Evolutionary conservation across 35 echinoderm and acorn worm genomes (phyloP).

Genomic region (Strongylocentrotus purpuratus): DNA sequence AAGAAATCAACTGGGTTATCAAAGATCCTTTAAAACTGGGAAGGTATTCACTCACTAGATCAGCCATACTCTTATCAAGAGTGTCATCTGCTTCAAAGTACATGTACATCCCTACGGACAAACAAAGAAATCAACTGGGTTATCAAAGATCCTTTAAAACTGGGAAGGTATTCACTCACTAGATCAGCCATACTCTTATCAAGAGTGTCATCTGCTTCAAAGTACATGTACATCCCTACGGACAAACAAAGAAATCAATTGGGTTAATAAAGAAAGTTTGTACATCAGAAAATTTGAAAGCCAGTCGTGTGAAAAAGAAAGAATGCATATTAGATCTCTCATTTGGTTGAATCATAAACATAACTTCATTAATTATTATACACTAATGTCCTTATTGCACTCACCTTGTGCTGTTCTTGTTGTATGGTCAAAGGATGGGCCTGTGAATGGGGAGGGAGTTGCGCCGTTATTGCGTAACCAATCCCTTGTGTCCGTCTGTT

Average conservation of each 20-base stretch:
- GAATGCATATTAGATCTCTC: neutral
- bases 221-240: conserved; percentile 31
- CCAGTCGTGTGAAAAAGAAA: neutral
- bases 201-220: neutral
- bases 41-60: conserved; percentile 75
- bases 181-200: conserved; percentile 51
- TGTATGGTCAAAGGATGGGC: conserved; percentile 85
- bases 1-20: neutral
- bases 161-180: conserved; percentile 72
- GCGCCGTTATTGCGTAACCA: conserved; percentile 61
- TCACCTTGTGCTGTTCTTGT: conserved; percentile 40
- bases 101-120: conserved; percentile 12
- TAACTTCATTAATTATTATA: too few relatives aligned
- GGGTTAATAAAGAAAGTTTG: neutral
- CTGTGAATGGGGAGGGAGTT: conserved; percentile 56
- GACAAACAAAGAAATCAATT: neutral
- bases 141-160: conserved; percentile 26
- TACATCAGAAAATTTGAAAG: too few relatives aligned
- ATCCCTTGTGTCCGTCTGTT: conserved; percentile 59
- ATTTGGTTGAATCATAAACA: too few relatives aligned
- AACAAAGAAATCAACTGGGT: neutral
- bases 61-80: conserved; percentile 33
- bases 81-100: conserved; percentile 6
- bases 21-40: conserved; percentile 48
- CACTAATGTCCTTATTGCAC: neutral